Evolutionary conservation across 2,113 vertebrate genomes (phyloP).

Genomic region (Oophaga pumilio): DNA sequence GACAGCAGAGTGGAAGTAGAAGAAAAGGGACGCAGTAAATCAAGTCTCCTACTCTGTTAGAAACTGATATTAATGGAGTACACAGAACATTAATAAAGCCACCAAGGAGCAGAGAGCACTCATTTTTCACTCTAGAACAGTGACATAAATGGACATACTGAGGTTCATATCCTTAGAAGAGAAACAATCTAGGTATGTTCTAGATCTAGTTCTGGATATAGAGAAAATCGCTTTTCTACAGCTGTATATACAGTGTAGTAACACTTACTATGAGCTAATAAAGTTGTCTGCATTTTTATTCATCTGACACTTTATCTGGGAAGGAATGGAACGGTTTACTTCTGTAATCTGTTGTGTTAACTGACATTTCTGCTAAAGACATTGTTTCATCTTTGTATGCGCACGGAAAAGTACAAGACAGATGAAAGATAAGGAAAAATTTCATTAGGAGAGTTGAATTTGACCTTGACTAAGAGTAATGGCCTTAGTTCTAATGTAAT

Average conservation of each 20-base stretch:
- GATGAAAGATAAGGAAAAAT: constrained; percentile 39
- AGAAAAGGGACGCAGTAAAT: too few relatives aligned
- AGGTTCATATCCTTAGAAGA: too few relatives aligned
- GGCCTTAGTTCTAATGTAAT: constrained; percentile 22
- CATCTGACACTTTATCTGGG: not conserved
- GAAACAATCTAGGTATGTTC: too few relatives aligned
- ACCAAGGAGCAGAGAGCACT: too few relatives aligned
- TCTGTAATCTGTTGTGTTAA: constrained; percentile 9
- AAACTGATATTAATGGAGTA: too few relatives aligned
- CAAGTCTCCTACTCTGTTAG: too few relatives aligned
- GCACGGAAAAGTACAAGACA: constrained; percentile 4
- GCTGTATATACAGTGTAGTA: not conserved
- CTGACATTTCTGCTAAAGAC: not conserved
- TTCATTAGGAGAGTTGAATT: constrained; percentile 21
- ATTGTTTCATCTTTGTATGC: constrained; percentile 21
- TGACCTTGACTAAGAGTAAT: constrained; percentile 36
- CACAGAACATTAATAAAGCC: too few relatives aligned
- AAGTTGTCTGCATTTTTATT: not conserved
- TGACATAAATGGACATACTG: too few relatives aligned
- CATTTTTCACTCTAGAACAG: too few relatives aligned
- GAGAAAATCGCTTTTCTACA: not conserved
- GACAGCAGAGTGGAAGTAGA: too few relatives aligned
- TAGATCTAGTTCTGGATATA: not conserved
- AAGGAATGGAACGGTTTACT: not conserved
- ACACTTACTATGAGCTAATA: not conserved